Evolutionary conservation across 2,797 vertebrate species (phyloP).

Genomic region (Xiphophorus birchmanni): DNA sequence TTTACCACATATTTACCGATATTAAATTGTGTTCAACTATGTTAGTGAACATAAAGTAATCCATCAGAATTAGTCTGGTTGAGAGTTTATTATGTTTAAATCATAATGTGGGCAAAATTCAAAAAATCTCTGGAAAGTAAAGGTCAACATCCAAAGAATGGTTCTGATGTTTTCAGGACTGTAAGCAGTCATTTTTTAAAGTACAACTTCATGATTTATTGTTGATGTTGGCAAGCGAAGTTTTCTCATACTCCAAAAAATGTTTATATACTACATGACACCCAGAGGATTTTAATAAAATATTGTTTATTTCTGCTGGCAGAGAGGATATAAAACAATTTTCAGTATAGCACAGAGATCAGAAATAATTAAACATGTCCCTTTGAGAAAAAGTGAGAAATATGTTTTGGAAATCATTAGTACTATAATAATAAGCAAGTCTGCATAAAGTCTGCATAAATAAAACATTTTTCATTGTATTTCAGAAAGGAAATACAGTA

Average conservation of each 20-base stretch:
- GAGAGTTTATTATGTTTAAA: neutral
- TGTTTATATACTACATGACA: neutral
- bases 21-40: neutral
- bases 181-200: neutral
- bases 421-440: neutral
- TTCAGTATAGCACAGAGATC: neutral
- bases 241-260: neutral
- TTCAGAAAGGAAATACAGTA: slow-evolving; percentile 20
- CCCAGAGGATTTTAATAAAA: neutral
- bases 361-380: neutral
- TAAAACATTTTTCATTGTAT: slow-evolving; percentile 4
- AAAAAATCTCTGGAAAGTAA: neutral
- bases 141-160: neutral
- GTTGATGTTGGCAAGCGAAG: neutral
- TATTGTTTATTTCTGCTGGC: slow-evolving; percentile 5
- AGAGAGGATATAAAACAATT: neutral
- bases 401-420: neutral
- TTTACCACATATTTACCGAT: neutral
- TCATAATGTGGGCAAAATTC: neutral
- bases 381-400: neutral
- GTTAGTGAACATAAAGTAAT: neutral
- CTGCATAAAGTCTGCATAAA: slow-evolving; percentile 16
- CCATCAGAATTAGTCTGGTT: neutral
- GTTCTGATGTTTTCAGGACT: neutral
- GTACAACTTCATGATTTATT: neutral